Evolutionary conservation across 2,888 invertebrate species (phyloP).

Genomic region (Orgyia antiqua): DNA sequence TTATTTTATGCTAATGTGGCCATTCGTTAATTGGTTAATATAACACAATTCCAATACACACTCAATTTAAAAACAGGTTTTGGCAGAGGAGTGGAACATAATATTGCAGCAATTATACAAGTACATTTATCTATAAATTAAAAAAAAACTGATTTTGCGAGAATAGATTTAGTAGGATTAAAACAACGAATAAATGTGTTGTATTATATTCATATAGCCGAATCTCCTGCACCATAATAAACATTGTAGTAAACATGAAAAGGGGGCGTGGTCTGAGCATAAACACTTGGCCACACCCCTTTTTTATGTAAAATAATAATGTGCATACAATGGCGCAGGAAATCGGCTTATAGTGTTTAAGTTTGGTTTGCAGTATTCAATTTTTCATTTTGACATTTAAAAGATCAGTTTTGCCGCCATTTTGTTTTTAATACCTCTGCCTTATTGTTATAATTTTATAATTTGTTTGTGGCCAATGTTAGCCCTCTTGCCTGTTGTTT

Average conservation of each 20-base stretch:
- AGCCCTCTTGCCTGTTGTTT: conserved; percentile 58
- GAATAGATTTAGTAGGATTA: conserved; percentile 29
- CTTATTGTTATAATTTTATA: conserved; percentile 29
- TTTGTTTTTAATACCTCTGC: conserved; percentile 48
- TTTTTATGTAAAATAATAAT: too few species aligned
- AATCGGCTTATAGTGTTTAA: conserved; percentile 46
- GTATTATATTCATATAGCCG: conserved; percentile 54
- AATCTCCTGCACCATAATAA: too few species aligned
- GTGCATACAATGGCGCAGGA: too few species aligned
- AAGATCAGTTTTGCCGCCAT: conserved; percentile 36
- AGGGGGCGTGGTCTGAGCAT: too few species aligned
- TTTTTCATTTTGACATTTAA: conserved; percentile 35
- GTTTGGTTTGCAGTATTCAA: conserved; percentile 57
- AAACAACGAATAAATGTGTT: conserved; percentile 59
- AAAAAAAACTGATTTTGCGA: conserved; percentile 19
- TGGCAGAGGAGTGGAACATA: conserved; percentile 47
- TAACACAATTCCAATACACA: conserved; percentile 3
- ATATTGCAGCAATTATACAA: conserved; percentile 21
- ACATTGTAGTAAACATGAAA: too few species aligned
- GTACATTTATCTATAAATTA: too few species aligned
- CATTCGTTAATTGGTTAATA: conserved; percentile 48
- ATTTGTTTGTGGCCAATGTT: conserved; percentile 29
- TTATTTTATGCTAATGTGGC: conserved; percentile 43
- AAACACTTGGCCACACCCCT: too few species aligned
- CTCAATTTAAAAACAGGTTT: conserved; percentile 5